These are phyloP conservation scores for Grapholita molesta DNA, from an alignment of 1,140 invertebrate genomes.

Conservation along the genomic window DNA sequence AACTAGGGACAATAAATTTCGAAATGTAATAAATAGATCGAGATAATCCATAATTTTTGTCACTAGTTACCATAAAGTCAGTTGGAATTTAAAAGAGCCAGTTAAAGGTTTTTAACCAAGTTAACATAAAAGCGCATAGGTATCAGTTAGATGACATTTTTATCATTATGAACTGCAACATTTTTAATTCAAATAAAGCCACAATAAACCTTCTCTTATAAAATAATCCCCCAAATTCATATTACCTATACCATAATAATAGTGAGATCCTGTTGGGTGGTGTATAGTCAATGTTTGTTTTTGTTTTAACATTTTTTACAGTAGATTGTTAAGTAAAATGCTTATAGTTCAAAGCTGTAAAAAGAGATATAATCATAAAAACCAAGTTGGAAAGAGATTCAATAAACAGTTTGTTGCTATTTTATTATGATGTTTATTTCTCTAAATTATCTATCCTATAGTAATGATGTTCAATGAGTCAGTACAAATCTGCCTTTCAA, in stretches of 20 bases:
- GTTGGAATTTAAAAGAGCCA: no score
- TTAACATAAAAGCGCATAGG: no score
- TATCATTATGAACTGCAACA: not conserved
- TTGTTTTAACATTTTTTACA: constrained; percentile 19
- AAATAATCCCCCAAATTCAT: not conserved
- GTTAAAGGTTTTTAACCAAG: not conserved
- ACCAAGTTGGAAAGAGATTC: constrained; percentile 4
- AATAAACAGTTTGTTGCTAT: constrained; percentile 14
- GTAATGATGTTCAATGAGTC: constrained; percentile 78
- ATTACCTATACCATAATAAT: not conserved
- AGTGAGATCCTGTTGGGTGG: not conserved
- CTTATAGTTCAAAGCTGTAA: constrained; percentile 2
- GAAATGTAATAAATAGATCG: no score
- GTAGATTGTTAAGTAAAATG: constrained; percentile 19
- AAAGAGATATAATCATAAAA: constrained; percentile 12
- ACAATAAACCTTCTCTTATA: not conserved
- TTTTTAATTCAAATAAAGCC: not conserved
- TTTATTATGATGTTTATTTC: constrained; percentile 21
- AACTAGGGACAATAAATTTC: not conserved
- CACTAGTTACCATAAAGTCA: no score
- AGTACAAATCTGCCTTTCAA: constrained; percentile 85
- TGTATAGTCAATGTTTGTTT: constrained; percentile 8
- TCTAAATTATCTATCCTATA: constrained; percentile 1
- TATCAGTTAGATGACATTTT: no score
- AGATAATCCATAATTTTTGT: not conserved